A percentile compares a stretch with the other conserved stretches of the same genome.
phyloP scores from a whole-genome alignment of 1,140 invertebrate species.

The Drosophila triauraria region DNA sequence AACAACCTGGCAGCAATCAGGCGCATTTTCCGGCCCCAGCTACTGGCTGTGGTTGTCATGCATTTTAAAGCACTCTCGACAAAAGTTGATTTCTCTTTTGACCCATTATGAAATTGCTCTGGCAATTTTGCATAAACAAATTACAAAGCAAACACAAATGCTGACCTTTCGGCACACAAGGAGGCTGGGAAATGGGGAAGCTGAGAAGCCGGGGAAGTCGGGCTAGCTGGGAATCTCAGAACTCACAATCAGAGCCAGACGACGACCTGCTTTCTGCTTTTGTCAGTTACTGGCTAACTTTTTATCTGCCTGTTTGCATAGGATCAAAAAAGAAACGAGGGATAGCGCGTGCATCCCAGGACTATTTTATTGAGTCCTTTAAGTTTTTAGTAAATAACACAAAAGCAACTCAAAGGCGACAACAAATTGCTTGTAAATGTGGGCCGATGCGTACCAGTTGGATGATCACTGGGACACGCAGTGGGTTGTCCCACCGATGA shows the following conservation, averaged over 20 bases:
- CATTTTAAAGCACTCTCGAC: slow-evolving; percentile 83
- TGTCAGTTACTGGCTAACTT: slow-evolving; percentile 49
- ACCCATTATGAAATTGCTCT: slow-evolving; percentile 83
- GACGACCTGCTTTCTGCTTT: slow-evolving; percentile 41
- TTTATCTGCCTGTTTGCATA: slow-evolving; percentile 67
- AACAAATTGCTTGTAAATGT: slow-evolving; percentile 74
- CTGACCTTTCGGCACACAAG: slow-evolving; percentile 62
- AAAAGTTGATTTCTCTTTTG: slow-evolving; percentile 84
- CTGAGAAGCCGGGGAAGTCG: slow-evolving; percentile 7
- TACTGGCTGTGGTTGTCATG: slow-evolving; percentile 63
- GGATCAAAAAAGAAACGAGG: slow-evolving; percentile 60
- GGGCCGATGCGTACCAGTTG: slow-evolving; percentile 57
- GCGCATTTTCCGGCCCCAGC: slow-evolving; percentile 57
- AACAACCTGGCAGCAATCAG: slow-evolving; percentile 79
- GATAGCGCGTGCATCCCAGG: slow-evolving; percentile 61
- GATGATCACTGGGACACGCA: slow-evolving; percentile 57
- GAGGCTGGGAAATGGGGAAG: slow-evolving; percentile 2
- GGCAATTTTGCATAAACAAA: slow-evolving; percentile 84
- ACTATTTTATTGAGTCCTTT: slow-evolving; percentile 81
- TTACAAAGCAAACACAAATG: slow-evolving; percentile 76
- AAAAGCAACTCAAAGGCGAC: slow-evolving; percentile 58
- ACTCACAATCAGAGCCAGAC: slow-evolving; percentile 28
- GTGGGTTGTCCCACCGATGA: slow-evolving; percentile 13
- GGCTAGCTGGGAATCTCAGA: background rate
- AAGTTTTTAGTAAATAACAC: slow-evolving; percentile 83